phyloP scores from a whole-genome alignment of 2,888 invertebrate species.

The Lochmaea crataegi region DNA sequence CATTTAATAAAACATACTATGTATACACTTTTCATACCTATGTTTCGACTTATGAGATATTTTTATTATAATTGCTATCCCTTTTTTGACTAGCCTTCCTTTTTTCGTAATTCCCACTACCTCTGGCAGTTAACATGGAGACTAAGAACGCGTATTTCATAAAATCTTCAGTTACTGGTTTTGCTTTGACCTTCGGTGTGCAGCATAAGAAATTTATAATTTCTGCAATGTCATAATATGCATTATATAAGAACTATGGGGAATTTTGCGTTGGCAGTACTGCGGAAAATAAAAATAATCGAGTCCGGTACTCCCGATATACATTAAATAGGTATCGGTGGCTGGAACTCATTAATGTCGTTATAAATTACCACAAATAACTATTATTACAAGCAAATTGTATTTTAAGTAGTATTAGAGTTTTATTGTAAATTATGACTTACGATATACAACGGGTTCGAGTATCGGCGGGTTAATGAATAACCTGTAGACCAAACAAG shows the following conservation, averaged over 20 bases:
- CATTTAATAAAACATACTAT: too few relatives aligned
- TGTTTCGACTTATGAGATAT: too few relatives aligned
- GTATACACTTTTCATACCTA: too few relatives aligned
- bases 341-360: slow-evolving; percentile 55
- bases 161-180: not conserved
- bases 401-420: slow-evolving; percentile 49
- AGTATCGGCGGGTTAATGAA: not conserved
- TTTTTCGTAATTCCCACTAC: not conserved
- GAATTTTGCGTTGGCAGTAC: slow-evolving; percentile 16
- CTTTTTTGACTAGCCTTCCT: not conserved
- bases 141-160: not conserved
- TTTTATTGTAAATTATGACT: not conserved
- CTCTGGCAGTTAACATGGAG: not conserved
- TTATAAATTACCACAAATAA: slow-evolving; percentile 55
- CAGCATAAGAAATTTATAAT: not conserved
- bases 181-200: not conserved
- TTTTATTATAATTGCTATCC: not conserved
- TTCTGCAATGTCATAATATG: slow-evolving; percentile 7
- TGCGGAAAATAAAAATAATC: slow-evolving; percentile 41
- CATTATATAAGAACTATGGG: not conserved
- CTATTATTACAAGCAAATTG: slow-evolving; percentile 54
- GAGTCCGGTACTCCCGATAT: slow-evolving; percentile 41
- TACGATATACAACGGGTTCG: not conserved
- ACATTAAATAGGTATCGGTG: slow-evolving; percentile 50
- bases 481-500: not conserved